Evolutionary conservation across 2,888 invertebrate species (phyloP).

Genomic region (Tachina fera): DNA sequence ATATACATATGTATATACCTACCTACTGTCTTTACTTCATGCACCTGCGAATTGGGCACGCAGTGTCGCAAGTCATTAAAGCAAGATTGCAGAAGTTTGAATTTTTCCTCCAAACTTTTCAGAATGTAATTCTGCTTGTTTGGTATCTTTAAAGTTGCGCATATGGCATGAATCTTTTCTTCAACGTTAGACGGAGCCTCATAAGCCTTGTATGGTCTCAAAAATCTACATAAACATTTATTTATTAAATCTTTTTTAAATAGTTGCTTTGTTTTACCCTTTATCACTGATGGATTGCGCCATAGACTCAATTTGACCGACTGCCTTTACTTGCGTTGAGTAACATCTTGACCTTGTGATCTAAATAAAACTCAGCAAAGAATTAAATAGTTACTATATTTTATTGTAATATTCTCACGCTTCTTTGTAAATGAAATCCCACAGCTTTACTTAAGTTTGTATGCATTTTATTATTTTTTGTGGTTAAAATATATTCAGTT

Average conservation of each 20-base stretch:
- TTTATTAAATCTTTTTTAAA: not conserved
- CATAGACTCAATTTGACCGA: conserved; percentile 83
- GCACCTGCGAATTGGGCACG: conserved; percentile 92
- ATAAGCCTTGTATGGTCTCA: conserved; percentile 90
- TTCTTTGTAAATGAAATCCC: conserved; percentile 62
- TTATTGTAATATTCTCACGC: conserved; percentile 71
- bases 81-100: conserved; percentile 88
- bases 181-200: conserved; percentile 87
- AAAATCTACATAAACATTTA: conserved; percentile 85
- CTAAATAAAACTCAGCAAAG: conserved; percentile 66
- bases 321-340: conserved; percentile 75
- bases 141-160: conserved; percentile 84
- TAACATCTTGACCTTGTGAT: conserved; percentile 72
- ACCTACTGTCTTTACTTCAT: conserved; percentile 89
- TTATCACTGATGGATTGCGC: conserved; percentile 87
- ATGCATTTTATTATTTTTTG: conserved; percentile 36
- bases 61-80: conserved; percentile 88
- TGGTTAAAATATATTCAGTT: not conserved
- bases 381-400: conserved; percentile 51
- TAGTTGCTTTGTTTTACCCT: conserved; percentile 84
- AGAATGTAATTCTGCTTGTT: conserved; percentile 79
- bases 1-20: conserved; percentile 82
- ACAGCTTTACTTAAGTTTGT: conserved; percentile 75
- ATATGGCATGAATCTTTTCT: conserved; percentile 86
- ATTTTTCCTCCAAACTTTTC: conserved; percentile 84